Evolutionary conservation across 2,888 invertebrate species (phyloP), one percentile per base, ranked within the genome.

Genomic region (Serripes groenlandicus): DNA sequence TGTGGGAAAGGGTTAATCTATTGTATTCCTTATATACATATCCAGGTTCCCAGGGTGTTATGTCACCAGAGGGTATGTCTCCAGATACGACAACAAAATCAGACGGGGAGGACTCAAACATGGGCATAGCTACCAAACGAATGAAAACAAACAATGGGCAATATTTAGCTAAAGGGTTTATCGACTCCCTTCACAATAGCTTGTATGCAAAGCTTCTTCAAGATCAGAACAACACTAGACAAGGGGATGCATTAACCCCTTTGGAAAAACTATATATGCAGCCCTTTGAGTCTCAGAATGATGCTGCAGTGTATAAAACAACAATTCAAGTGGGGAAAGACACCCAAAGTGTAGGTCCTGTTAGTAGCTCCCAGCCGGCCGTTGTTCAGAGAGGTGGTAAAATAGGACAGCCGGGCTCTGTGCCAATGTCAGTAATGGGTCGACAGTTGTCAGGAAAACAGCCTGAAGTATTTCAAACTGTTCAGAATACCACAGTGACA

Each of bases 161-260:
- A 26, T n/a, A 23, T 0, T 42, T 66, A 42, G 75, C 69, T 54
- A 76, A 64, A 37, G 77, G 75, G n/a, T 64, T 83, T 21, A 76
- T 71, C 35, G 66, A 62, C 18, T 83, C 83, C 23, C 72, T 83
- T 9, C 73, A 75, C n/a, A 83, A 79, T 60, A 83, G 78, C 60
- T 73, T 83, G 9, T 68, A 79, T 42, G 28, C 49, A 34, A 75
- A 75, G 3, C 34, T 83, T 5, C 28, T 78, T 18, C 72, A 82
- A 35, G 75, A 82, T 34, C 70, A 82, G 32, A 28, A 60, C 30
- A 28, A 23, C 26, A 23, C 66, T 1, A 35, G 54, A n/a, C 37
- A 68, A 23, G 68, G 62, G 7, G 18, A 66, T 49, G 72, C 52
- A 18, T 28, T 64, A 15, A 42, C 80, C 7, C 71, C 75, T n/a